phyloP scores from a whole-genome alignment of 2,797 vertebrate genomes.

The Lithobates pipiens region DNA sequence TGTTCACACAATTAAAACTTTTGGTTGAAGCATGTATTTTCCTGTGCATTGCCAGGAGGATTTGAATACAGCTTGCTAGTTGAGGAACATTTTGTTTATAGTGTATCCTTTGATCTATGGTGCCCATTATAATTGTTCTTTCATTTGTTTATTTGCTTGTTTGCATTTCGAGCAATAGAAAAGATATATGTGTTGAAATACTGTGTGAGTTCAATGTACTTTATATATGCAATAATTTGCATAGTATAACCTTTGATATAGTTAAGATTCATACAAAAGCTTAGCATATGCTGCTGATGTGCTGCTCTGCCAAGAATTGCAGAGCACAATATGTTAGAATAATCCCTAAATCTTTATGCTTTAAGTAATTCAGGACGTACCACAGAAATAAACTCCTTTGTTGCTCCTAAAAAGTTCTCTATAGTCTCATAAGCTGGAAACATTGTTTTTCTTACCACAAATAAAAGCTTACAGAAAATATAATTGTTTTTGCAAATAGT shows the following conservation, averaged over 20 bases:
- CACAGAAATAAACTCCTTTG: slow-evolving; percentile 21
- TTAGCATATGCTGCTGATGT: slow-evolving; percentile 7
- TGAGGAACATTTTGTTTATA: too few species aligned
- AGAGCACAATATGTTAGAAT: slow-evolving; percentile 23
- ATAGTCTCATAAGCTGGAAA: slow-evolving; percentile 15
- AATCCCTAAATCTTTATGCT: slow-evolving; percentile 32
- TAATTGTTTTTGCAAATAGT: neutral
- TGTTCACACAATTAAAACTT: neutral
- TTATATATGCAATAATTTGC: slow-evolving; percentile 8
- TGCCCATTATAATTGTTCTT: slow-evolving; percentile 12
- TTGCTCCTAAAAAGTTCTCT: slow-evolving; percentile 30
- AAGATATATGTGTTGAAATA: slow-evolving; percentile 3
- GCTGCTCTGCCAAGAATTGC: slow-evolving; percentile 12
- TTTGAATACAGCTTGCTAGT: neutral
- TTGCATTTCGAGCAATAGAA: neutral
- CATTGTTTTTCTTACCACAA: neutral
- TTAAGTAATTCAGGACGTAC: slow-evolving; percentile 37
- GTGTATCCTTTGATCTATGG: too few species aligned
- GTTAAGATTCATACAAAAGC: slow-evolving; percentile 6
- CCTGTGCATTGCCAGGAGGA: neutral
- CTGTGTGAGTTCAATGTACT: neutral
- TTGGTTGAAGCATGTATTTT: neutral
- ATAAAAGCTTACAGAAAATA: neutral
- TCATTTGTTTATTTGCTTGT: neutral
- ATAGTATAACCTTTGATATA: slow-evolving; percentile 24